These are phyloP conservation scores for Saturnia japonica DNA, from an alignment of 2,888 invertebrate species.

Conservation along the genomic window DNA sequence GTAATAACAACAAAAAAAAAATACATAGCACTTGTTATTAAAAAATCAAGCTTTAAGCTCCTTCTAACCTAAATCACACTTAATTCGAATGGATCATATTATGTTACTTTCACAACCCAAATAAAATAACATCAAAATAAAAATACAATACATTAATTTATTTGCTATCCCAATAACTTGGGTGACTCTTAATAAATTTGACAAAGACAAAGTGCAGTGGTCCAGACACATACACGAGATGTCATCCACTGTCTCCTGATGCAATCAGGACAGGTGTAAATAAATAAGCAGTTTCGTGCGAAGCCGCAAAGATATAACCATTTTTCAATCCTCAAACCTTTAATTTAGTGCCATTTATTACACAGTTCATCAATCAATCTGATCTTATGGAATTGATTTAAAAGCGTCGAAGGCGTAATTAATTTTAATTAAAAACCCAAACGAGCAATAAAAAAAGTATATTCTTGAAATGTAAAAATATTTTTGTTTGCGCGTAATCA, in stretches of 20 bases:
- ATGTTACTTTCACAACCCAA: neutral
- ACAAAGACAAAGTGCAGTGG: neutral
- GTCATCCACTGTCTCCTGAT: neutral
- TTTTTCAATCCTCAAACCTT: neutral
- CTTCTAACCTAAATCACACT: too few relatives aligned
- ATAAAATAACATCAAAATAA: neutral
- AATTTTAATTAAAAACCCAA: neutral
- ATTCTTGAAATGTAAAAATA: neutral
- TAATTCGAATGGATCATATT: too few relatives aligned
- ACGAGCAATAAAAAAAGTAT: neutral
- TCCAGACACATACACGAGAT: neutral
- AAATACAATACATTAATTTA: neutral
- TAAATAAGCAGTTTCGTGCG: neutral
- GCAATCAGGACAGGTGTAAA: neutral
- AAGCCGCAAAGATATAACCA: neutral
- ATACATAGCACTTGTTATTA: too few relatives aligned
- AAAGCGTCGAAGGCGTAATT: neutral
- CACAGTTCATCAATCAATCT: conserved; percentile 6
- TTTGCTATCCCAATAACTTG: neutral
- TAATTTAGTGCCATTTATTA: conserved; percentile 9
- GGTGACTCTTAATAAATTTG: neutral
- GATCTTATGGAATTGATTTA: neutral
- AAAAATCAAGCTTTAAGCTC: too few relatives aligned
- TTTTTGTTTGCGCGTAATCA: neutral
- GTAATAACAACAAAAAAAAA: too few relatives aligned